Base-by-base conservation (phyloP, 2,888 invertebrate genomes). In the Pasiphila rectangulata region DNA sequence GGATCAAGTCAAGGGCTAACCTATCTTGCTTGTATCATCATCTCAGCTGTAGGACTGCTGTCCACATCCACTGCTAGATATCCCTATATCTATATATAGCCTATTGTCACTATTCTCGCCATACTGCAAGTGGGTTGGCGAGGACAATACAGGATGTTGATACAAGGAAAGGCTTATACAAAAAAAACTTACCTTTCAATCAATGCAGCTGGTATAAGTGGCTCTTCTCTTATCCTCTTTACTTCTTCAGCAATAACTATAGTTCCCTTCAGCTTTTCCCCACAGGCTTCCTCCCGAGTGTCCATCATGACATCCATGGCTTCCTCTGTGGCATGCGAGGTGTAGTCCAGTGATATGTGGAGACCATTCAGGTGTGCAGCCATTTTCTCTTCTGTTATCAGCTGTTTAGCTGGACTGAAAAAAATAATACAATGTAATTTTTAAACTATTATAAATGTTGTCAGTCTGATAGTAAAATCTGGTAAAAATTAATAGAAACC, bases 341-440 rank as follows among this genome's bases (percentile, higher is more conserved):
- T 85, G 51, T 77, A 87, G 43, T 90, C 83, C 10, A 89, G 79
- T 0, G 92, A 92, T 58, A 96, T 94, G 68, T 95, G 94, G 20
- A 96, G 83, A 23, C 93, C 91, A 57, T 91, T 93, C 54, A 96
- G 90, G 66, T 95, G 94, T 15, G 94, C 94, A 0, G 95, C 93
- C 92, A 96, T 95, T 75, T 93, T 94, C 67, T 95, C 95, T 72
- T 95, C 95, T 0, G 95, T 94, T 54, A 95, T 95, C 25, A 93
- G 90, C 70, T 95, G 94, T 69, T 96, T 96, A 4, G 89, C 70
- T 32, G 92, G 92, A 10, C 92, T 92, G 64, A 12, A 0, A 23
- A 23, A 9, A 9, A 13, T 2, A 27, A 13, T 1, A n/a, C 25
- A 25, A 1, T n/a, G 0, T 10, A 4, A 10, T 1, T 6, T 10